Evolutionary conservation across 2,113 vertebrate genomes (phyloP).

Genomic region (Laticauda laticaudata): DNA sequence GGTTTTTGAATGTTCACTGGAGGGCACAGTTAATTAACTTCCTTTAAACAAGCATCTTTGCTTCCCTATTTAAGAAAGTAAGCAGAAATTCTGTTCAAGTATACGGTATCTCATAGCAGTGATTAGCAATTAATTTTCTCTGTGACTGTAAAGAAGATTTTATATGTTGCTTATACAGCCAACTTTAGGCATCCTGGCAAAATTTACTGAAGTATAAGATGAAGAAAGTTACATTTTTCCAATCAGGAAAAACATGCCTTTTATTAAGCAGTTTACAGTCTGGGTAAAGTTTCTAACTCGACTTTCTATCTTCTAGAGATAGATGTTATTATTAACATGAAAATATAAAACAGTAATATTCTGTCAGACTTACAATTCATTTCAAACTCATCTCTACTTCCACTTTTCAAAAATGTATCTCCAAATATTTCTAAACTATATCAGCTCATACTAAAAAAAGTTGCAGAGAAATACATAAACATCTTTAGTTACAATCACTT

Average conservation of each 20-base stretch:
- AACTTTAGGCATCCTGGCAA: neutral
- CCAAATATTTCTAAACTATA: neutral
- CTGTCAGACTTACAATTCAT: neutral
- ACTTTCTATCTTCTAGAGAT: neutral
- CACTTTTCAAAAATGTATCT: neutral
- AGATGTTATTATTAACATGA: neutral
- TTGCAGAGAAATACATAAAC: neutral
- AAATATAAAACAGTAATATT: neutral
- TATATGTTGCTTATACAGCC: neutral
- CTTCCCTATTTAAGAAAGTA: neutral
- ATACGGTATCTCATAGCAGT: neutral
- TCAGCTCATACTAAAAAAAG: neutral
- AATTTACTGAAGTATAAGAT: neutral
- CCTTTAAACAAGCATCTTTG: neutral
- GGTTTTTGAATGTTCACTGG: neutral
- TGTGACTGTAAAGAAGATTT: neutral
- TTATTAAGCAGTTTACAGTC: neutral
- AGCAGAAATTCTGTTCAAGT: neutral
- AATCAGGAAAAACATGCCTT: neutral
- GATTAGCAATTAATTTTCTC: neutral
- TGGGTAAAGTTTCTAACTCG: neutral
- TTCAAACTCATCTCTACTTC: neutral
- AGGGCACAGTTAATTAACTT: neutral
- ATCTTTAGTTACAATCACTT: neutral
- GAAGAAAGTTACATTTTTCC: neutral